Percentiles rank a stretch among this genome's conserved stretches.
phyloP scores from a whole-genome alignment of 2,888 invertebrate species.

The Meteorus cinctellus region DNA sequence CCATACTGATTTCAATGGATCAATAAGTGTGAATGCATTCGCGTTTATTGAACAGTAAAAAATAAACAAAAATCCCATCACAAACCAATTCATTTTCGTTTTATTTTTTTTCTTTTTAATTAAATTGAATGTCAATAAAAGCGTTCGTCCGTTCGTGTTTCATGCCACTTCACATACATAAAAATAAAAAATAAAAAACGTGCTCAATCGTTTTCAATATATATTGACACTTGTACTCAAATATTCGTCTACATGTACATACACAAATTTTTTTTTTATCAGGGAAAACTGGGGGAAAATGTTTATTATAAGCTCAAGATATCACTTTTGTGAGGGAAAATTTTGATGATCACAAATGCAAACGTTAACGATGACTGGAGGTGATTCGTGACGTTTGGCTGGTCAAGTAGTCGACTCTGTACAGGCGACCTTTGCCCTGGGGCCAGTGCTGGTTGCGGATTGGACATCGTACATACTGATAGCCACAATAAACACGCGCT shows the following conservation, averaged over 20 bases:
- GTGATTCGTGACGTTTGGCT: constrained; percentile 61
- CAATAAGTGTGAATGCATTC: constrained; percentile 59
- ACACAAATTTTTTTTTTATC: not conserved
- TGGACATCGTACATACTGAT: constrained; percentile 62
- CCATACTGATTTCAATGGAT: constrained; percentile 64
- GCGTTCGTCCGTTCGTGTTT: constrained; percentile 29
- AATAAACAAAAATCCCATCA: constrained; percentile 39
- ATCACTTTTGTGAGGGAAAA: constrained; percentile 1
- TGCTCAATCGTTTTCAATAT: not conserved
- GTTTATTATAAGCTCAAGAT: not conserved
- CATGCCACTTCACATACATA: constrained; percentile 12
- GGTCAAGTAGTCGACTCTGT: constrained; percentile 63
- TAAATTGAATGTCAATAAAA: constrained; percentile 12
- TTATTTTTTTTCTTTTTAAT: constrained; percentile 32
- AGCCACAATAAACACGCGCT: constrained; percentile 66
- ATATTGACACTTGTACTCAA: not conserved
- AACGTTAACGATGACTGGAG: constrained; percentile 64
- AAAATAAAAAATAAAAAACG: not conserved
- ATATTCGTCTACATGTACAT: not conserved
- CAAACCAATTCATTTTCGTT: constrained; percentile 50
- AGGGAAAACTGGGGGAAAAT: not conserved
- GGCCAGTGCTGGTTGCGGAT: constrained; percentile 62
- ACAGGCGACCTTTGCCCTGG: constrained; percentile 66
- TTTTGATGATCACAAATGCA: constrained; percentile 42
- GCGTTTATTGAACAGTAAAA: constrained; percentile 32